Conservation (phyloP, 2,113 vertebrate genomes). For the Leucopternis melanops region DNA sequence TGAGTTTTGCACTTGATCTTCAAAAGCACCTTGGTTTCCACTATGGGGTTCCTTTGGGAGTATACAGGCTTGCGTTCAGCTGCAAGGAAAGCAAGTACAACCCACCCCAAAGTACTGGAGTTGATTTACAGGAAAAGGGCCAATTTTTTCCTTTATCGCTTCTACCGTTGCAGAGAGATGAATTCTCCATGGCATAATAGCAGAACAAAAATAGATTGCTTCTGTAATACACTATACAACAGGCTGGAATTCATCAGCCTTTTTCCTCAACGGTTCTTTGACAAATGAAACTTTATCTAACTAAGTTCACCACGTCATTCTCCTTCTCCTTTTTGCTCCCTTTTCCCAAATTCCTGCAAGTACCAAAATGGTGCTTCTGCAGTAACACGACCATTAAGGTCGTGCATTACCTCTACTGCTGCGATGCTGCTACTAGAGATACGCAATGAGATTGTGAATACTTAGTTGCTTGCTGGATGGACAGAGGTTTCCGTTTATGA, state of each 20-base stretch:
- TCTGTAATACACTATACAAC: conserved; percentile 39
- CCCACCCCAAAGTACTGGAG: not conserved
- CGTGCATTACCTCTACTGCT: not conserved
- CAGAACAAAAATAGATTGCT: conserved; percentile 63
- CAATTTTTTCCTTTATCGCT: conserved; percentile 24
- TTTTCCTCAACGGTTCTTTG: not conserved
- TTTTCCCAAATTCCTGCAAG: not conserved
- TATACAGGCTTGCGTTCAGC: not conserved
- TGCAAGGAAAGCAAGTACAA: not conserved
- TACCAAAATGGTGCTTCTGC: not conserved
- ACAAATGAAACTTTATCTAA: conserved; percentile 40
- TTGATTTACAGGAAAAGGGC: conserved; percentile 25
- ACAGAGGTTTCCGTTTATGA: not conserved
- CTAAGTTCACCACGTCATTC: not conserved
- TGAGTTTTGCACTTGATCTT: not conserved
- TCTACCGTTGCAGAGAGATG: conserved; percentile 39
- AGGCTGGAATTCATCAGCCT: conserved; percentile 31
- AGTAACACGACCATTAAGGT: not conserved
- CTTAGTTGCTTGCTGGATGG: not conserved
- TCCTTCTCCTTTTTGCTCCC: not conserved
- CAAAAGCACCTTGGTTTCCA: conserved; percentile 18
- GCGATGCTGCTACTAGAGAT: not conserved
- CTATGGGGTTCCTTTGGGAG: not conserved
- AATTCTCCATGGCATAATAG: conserved; percentile 54
- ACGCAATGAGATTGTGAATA: not conserved